Base-by-base conservation (phyloP, 2,888 invertebrate species). In the Sinohyriopsis cumingii region DNA sequence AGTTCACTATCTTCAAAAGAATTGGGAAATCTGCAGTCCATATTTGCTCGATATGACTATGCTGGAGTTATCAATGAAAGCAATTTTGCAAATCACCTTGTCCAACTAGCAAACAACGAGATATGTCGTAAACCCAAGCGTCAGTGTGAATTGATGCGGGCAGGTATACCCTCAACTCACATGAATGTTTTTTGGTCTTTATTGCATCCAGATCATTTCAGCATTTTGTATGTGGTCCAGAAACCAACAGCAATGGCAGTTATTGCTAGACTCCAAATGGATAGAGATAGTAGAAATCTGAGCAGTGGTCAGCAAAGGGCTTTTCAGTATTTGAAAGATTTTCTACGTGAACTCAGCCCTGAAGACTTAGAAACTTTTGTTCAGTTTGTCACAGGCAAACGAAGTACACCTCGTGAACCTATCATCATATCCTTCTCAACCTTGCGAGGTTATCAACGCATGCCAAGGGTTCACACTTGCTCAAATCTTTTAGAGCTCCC, bases 341-440 rank as follows among this genome's bases (percentile, higher is more conserved):
- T 77, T 9, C 63, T 77, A n/a, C 57, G 55, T 28, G 69, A 70
- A 56, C 69, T 75, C 28, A 55, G 66, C 7, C 68, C 65, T 19
- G 62, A 67, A 54, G 77, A 77, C 24, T 33, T 77, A 0, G 73
- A 75, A 45, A 75, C 64, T 55, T 65, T 77, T 55, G 65, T 77
- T 20, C 75, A 75, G 55, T 77, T 77, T 68, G 67, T 77, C 12
- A 77, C 77, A 3, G 77, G 77, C 5, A 73, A 71, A 54, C 67
- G 68, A 33, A 70, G 71, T 55, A 73, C 71, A 20, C 77, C 77
- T 5, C 65, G 73, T 55, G 61, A 60, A 24, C 63, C 25, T 20
- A 75, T 77, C 15, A 66, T 70, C 7, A 68, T 77, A 18, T 59
- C 62, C 12, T 77, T 77, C 57, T 75, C 75, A 9, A 33, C 65